Percentiles rank a stretch among this genome's conserved stretches.
Evolutionary conservation across 2,113 vertebrate genomes (phyloP).

Genomic region (Apodemus speciosus): DNA sequence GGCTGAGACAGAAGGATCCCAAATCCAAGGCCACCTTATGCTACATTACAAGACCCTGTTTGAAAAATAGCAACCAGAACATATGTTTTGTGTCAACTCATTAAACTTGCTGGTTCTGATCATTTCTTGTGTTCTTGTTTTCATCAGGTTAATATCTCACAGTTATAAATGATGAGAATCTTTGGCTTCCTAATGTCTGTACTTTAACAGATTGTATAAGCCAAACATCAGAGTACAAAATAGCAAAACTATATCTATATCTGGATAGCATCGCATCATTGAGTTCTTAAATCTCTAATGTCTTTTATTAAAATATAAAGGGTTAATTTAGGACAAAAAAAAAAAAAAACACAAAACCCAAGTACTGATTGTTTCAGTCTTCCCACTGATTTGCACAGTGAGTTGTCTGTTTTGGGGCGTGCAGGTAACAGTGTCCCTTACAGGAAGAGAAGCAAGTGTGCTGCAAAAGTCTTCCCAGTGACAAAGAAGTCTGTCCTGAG

Average conservation of each 20-base stretch:
- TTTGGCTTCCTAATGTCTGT: conserved; percentile 31
- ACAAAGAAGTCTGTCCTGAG: neutral
- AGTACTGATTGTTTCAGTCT: neutral
- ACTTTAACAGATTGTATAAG: conserved; percentile 21
- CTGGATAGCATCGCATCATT: conserved; percentile 18
- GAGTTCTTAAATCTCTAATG: conserved; percentile 20
- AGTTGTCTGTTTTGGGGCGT: neutral
- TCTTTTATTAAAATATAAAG: conserved; percentile 43
- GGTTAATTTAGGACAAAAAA: neutral
- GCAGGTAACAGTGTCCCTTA: neutral
- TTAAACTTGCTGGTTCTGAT: conserved; percentile 34
- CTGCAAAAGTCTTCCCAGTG: neutral
- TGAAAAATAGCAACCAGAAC: neutral
- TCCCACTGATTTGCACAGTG: neutral
- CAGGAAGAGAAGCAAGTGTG: neutral
- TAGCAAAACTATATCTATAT: neutral
- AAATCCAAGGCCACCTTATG: neutral
- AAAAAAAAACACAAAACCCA: neutral
- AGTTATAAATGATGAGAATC: neutral
- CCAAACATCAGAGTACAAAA: conserved; percentile 2
- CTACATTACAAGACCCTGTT: neutral
- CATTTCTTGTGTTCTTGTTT: conserved; percentile 34
- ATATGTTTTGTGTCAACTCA: neutral
- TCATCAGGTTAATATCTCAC: neutral
- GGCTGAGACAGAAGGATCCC: neutral